Evolutionary conservation across 2,888 invertebrate species (phyloP), one percentile per base, ranked within the genome.

Genomic region (Thereva nobilitata): DNA sequence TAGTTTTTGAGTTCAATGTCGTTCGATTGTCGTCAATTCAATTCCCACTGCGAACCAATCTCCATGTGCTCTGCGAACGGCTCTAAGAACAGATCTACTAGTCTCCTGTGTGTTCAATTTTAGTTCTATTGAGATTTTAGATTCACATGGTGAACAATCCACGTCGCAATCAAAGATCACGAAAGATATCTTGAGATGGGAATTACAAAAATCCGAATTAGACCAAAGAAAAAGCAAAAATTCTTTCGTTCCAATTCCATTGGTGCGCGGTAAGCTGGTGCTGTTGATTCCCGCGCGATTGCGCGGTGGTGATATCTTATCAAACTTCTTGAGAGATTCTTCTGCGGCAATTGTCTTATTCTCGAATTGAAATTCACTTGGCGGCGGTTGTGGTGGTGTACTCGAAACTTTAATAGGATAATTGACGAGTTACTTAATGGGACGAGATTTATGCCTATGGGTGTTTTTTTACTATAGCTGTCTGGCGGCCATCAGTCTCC

Each of bases 381-480:
- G 47, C 38, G 57, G 34, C 23, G 1, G 23, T 23, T 23, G 23
- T 23, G 23, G 23, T 23, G 23, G 23, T 45, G 41, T 61, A 61
- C 61, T 64, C 64, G 8, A 37, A 53, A 52, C 35, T 52, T 64
- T 54, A 64, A 64, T 64, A 64, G 64, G 55, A 64, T 64, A 64
- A 64, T 64, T 64, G 64, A 64, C 64, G 64, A 64, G 55, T 55
- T 64, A 55, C 54, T 64, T 64, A 64, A 64, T 54, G 44, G 54
- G 55, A 54, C 53, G 54, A 64, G 64, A 64, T 64, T 64, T 64
- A 64, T 64, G 64, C 55, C 50, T 23, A 23, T 23, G 23, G 23
- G 23, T 23, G 23, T 23, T 23, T 23, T 23, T 61, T 50, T 40
- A 61, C 61, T 50, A 50, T 5, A 50, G 34, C 50, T 50, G 23